These are phyloP conservation scores for Microcebus ravelobensis DNA, from an alignment of 2,113 vertebrate species.

Conservation along the genomic window DNA sequence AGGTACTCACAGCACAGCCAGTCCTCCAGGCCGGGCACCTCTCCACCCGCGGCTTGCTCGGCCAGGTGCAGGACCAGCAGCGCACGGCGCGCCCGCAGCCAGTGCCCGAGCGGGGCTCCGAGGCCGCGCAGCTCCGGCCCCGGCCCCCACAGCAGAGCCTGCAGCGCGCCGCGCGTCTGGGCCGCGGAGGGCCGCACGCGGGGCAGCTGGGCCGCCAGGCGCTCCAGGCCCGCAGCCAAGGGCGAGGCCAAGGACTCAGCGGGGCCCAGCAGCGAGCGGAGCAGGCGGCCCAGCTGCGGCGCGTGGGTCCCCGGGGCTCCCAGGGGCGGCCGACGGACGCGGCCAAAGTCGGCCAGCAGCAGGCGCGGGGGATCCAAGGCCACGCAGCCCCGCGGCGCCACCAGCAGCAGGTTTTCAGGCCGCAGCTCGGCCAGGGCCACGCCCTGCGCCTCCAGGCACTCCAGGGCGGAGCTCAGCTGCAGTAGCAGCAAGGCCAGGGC, in stretches of 20 bases:
- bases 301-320: conserved; percentile 67
- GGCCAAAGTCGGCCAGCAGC: conserved; percentile 81
- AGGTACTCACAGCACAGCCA: conserved; percentile 89
- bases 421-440: conserved; percentile 74
- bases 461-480: conserved; percentile 86
- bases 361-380: conserved; percentile 78
- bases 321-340: background rate
- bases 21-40: conserved; percentile 84
- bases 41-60: conserved; percentile 60
- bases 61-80: conserved; percentile 89
- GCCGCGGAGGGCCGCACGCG: conserved; percentile 76
- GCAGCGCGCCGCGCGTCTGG: conserved; percentile 80
- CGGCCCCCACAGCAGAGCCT: conserved; percentile 91
- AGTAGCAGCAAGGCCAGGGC: conserved; percentile 86
- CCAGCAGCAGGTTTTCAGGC: conserved; percentile 84
- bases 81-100: conserved; percentile 52
- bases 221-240: background rate
- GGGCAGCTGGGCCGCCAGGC: conserved; percentile 76
- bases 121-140: conserved; percentile 75
- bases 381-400: background rate
- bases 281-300: conserved; percentile 80
- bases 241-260: background rate
- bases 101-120: conserved; percentile 39
- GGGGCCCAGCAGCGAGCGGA: conserved; percentile 81
- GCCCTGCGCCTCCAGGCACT: conserved; percentile 78